Conservation (phyloP, 2,888 invertebrate species). For the Sylvicola cinctus region DNA sequence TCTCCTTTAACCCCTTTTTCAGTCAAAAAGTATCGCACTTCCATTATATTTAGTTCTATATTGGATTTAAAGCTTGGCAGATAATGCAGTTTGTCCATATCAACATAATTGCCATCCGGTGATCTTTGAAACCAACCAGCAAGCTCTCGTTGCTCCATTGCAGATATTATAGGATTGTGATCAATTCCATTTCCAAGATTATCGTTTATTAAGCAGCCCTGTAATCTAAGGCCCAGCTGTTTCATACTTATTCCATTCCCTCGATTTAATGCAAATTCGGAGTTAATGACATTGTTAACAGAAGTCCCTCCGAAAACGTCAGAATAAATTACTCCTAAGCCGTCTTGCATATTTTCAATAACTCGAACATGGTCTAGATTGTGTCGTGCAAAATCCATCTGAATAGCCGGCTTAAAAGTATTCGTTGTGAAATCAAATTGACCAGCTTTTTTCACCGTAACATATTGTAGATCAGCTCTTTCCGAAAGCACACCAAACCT, state of each 20-base stretch:
- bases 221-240: slow-evolving; percentile 63
- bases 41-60: slow-evolving; percentile 45
- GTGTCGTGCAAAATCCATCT: slow-evolving; percentile 69
- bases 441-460: slow-evolving; percentile 82
- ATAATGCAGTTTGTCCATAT: slow-evolving; percentile 51
- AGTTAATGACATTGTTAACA: slow-evolving; percentile 61
- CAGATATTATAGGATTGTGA: slow-evolving; percentile 75
- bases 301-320: slow-evolving; percentile 77
- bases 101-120: slow-evolving; percentile 39
- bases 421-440: slow-evolving; percentile 81
- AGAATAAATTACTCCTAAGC: slow-evolving; percentile 82
- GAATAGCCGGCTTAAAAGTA: slow-evolving; percentile 69
- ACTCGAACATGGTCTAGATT: slow-evolving; percentile 64
- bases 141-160: slow-evolving; percentile 70
- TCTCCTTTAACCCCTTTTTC: slow-evolving; percentile 38
- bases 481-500: slow-evolving; percentile 77
- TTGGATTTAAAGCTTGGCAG: slow-evolving; percentile 41
- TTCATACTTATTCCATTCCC: slow-evolving; percentile 82
- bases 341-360: slow-evolving; percentile 75
- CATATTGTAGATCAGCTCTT: slow-evolving; percentile 66
- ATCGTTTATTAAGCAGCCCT: slow-evolving; percentile 57
- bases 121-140: slow-evolving; percentile 77
- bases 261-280: slow-evolving; percentile 62
- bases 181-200: slow-evolving; percentile 76
- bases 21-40: slow-evolving; percentile 63